Conservation (phyloP, 2,797 vertebrate species). For the Rhincodon typus region DNA sequence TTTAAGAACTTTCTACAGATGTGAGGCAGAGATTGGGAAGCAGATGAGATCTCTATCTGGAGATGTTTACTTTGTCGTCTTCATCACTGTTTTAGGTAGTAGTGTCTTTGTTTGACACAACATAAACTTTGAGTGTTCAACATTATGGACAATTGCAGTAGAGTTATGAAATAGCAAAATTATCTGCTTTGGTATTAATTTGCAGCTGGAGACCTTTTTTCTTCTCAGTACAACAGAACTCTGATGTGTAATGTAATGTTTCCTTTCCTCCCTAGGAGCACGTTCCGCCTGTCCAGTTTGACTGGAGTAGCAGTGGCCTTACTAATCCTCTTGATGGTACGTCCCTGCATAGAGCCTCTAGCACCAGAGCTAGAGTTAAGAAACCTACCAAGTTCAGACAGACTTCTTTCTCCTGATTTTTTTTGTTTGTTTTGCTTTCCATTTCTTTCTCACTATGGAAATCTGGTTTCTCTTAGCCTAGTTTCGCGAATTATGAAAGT, state of each 20-base stretch:
- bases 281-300: conserved; percentile 74
- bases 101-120: neutral
- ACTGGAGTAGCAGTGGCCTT: conserved; percentile 88
- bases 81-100: neutral
- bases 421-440: conserved; percentile 48
- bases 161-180: neutral
- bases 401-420: conserved; percentile 68
- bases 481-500: neutral
- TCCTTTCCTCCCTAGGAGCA: conserved; percentile 72
- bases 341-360: conserved; percentile 84
- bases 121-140: neutral
- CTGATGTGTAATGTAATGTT: conserved; percentile 52
- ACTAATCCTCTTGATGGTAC: conserved; percentile 92
- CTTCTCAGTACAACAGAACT: neutral
- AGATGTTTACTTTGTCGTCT: neutral
- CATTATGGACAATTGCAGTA: neutral
- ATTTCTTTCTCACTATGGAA: conserved; percentile 63
- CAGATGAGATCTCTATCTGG: neutral
- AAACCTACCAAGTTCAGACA: conserved; percentile 72
- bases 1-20: neutral
- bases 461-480: conserved; percentile 66
- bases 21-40: neutral
- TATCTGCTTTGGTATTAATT: neutral
- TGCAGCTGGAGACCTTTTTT: neutral
- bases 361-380: conserved; percentile 84